Evolutionary conservation across 2,113 vertebrate genomes (phyloP).

Genomic region (Corapipo altera): DNA sequence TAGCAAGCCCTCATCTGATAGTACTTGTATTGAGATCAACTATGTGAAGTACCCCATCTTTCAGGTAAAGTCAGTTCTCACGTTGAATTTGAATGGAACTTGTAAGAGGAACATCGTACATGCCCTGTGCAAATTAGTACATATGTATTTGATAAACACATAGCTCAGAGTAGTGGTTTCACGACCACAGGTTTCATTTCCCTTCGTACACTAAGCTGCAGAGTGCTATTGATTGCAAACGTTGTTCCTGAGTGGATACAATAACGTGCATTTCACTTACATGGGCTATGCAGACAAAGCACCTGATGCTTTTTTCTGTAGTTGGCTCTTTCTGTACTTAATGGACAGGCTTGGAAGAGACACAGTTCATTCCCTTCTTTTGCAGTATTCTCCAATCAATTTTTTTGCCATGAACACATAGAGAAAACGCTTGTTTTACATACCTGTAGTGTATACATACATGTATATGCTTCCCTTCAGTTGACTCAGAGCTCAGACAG

Average conservation of each 20-base stretch:
- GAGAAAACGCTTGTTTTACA: background rate
- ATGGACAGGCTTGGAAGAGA: background rate
- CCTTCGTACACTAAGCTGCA: background rate
- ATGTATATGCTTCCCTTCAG: background rate
- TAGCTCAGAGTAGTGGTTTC: background rate
- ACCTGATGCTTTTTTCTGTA: background rate
- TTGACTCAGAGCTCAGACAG: background rate
- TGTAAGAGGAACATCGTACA: background rate
- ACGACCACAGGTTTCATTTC: background rate
- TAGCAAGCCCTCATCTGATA: conserved; percentile 90
- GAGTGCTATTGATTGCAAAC: background rate
- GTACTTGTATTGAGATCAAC: conserved; percentile 96
- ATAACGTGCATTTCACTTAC: background rate
- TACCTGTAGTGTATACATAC: background rate
- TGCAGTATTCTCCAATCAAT: background rate
- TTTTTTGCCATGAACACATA: background rate
- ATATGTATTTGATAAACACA: background rate
- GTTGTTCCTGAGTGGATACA: background rate
- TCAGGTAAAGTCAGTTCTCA: conserved; percentile 78
- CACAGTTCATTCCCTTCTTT: background rate
- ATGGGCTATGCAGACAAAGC: background rate
- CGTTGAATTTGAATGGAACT: background rate
- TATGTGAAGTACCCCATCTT: conserved; percentile 98
- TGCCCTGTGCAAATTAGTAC: background rate
- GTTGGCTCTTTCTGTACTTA: background rate